phyloP scores from a whole-genome alignment of 2,113 vertebrate species.

The Lipotes vexillifer region DNA sequence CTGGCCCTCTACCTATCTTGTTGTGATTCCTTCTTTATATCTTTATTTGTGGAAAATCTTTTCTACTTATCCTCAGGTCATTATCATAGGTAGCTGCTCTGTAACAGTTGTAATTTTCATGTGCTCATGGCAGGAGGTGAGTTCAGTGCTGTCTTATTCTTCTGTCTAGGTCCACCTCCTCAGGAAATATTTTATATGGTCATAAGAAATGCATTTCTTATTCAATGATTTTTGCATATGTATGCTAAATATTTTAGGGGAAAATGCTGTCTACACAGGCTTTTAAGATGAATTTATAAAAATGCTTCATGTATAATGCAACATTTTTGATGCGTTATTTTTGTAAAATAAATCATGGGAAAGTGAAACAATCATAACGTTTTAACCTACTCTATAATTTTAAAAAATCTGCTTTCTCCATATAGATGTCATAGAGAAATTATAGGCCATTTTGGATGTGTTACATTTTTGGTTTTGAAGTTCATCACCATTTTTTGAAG shows the following conservation, averaged over 20 bases:
- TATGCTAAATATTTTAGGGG: background rate
- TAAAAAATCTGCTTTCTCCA: background rate
- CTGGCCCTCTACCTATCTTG: background rate
- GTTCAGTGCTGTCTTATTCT: background rate
- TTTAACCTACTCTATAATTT: background rate
- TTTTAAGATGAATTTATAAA: background rate
- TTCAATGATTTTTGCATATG: background rate
- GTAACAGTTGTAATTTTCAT: background rate
- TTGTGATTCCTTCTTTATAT: background rate
- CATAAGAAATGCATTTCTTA: background rate
- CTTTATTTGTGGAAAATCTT: background rate
- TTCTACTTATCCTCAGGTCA: background rate
- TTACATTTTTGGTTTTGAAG: background rate
- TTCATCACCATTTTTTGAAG: background rate
- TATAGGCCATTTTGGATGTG: background rate
- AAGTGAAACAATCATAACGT: background rate
- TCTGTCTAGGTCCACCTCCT: too few species aligned
- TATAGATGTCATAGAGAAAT: background rate
- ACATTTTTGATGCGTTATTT: background rate
- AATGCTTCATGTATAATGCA: background rate
- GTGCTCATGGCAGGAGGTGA: background rate
- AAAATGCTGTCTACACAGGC: background rate
- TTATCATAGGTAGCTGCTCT: background rate
- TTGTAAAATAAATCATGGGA: background rate
- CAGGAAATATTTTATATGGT: background rate